phyloP scores from a whole-genome alignment of 2,113 vertebrate genomes.

The Parus major region DNA sequence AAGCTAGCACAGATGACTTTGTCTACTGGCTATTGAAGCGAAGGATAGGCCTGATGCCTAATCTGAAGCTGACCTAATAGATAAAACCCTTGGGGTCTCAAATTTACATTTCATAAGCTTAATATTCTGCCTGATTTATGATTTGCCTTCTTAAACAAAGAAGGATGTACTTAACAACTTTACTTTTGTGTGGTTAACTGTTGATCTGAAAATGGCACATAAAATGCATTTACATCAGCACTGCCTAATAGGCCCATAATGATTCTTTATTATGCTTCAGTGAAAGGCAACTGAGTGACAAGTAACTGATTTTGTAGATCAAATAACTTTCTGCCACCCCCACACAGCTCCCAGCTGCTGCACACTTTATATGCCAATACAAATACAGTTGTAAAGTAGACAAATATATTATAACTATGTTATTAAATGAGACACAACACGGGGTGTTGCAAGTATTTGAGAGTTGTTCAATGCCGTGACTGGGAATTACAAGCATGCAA shows the following conservation, averaged over 20 bases:
- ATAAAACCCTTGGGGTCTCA: slow-evolving; percentile 12
- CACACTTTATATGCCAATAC: slow-evolving; percentile 42
- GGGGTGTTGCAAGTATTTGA: neutral
- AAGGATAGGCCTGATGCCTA: neutral
- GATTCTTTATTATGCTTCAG: slow-evolving; percentile 66
- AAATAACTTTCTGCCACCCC: slow-evolving; percentile 58
- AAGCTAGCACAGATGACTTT: neutral
- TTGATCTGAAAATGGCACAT: slow-evolving; percentile 64
- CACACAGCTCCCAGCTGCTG: slow-evolving; percentile 34
- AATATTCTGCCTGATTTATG: slow-evolving; percentile 54
- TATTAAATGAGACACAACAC: slow-evolving; percentile 38
- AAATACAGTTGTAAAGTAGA: slow-evolving; percentile 59
- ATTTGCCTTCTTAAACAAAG: slow-evolving; percentile 54
- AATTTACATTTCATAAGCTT: slow-evolving; percentile 62
- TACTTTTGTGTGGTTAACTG: slow-evolving; percentile 67
- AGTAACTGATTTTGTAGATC: slow-evolving; percentile 62
- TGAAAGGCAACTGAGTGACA: slow-evolving; percentile 66
- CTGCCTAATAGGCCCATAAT: slow-evolving; percentile 68
- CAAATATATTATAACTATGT: slow-evolving; percentile 49
- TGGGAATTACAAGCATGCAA: neutral
- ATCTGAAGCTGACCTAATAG: slow-evolving; percentile 3
- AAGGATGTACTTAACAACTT: slow-evolving; percentile 60
- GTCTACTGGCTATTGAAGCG: neutral
- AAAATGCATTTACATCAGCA: slow-evolving; percentile 65
- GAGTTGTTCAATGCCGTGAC: neutral